Evolutionary conservation across 2,797 vertebrate species (phyloP).

Genomic region (Pseudomugil tenellus): DNA sequence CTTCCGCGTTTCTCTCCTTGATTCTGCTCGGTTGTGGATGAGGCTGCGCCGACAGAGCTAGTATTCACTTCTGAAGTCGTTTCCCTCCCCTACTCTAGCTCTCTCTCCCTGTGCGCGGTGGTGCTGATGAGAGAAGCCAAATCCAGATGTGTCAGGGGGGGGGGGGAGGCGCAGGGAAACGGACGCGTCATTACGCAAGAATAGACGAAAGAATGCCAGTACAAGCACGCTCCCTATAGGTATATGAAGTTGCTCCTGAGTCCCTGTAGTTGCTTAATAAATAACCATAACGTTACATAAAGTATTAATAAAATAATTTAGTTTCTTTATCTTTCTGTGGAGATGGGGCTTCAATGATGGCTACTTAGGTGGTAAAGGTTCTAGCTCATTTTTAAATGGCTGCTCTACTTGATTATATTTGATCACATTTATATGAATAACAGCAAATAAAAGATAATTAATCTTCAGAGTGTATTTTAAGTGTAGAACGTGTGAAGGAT

Average conservation of each 20-base stretch:
- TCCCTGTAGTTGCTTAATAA: neutral
- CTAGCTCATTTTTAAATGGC: too few species aligned
- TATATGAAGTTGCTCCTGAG: slow-evolving; percentile 18
- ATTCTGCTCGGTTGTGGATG: slow-evolving; percentile 57
- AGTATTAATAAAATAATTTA: neutral
- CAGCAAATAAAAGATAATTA: too few species aligned
- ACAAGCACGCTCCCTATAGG: slow-evolving; percentile 62
- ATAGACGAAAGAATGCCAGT: slow-evolving; percentile 28
- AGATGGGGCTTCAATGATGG: too few species aligned
- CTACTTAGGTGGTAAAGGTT: too few species aligned
- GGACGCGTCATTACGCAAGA: slow-evolving; percentile 77
- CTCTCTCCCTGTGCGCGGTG: slow-evolving; percentile 70
- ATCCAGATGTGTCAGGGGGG: slow-evolving; percentile 80
- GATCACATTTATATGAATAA: too few species aligned
- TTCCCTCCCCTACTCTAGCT: slow-evolving; percentile 58
- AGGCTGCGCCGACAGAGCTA: slow-evolving; percentile 56
- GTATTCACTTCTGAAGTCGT: slow-evolving; percentile 62
- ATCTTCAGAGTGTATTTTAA: too few species aligned
- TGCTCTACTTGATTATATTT: too few species aligned
- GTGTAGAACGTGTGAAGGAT: too few species aligned
- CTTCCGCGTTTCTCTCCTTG: slow-evolving; percentile 53
- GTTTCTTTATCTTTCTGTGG: too few species aligned
- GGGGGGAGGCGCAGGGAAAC: slow-evolving; percentile 42
- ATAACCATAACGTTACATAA: neutral
- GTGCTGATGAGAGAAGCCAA: slow-evolving; percentile 81